Evolutionary conservation across 2,888 invertebrate genomes (phyloP), one percentile per base, ranked within the genome.

Genomic region (Lasius fuliginosus): DNA sequence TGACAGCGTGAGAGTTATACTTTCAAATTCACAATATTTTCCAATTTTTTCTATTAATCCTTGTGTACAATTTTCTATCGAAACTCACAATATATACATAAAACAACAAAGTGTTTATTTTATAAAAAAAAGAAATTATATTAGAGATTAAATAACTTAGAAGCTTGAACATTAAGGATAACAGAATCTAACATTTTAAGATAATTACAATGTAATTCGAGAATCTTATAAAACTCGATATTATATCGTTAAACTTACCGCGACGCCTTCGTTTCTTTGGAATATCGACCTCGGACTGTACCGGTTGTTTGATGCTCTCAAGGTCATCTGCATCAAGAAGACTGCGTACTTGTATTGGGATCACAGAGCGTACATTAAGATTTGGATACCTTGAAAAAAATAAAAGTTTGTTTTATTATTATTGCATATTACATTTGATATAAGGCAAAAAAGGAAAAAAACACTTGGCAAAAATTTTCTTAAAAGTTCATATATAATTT

Each of bases 281-380:
- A 89, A 96, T 94, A 92, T 97, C 97, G 12, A 95, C 94, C 30
- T 95, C 92, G 23, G 94, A 88, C 58, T 93, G 93, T 56, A 94
- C 90, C 60, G 96, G 96, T 93, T 95, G 95, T 88, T 96, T 97
- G 75, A 97, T 95, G 87, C 96, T 95, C 33, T 95, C 94, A 15
- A 96, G 96, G 94, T 97, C 97, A 93, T 98, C 98, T 1, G 97
- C 97, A 91, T 98, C 97, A 91, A 96, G 97, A 40, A 97, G 95
- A 91, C 96, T 96, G 90, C 97, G 95, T 60, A 98, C 97, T 94
- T 98, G 98, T 93, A 97, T 97, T 11, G 98, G 97, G 73, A 97
- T 95, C 23, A 98, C 98, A 27, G 97, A 97, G 46, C 96, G 96
- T 36, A 96, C 96, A 95, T 98, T 98, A 77, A 98, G 95, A 94